These are phyloP conservation scores for Dinothrombium tinctorium DNA, from an alignment of 1,140 invertebrate genomes.

Conservation along the genomic window DNA sequence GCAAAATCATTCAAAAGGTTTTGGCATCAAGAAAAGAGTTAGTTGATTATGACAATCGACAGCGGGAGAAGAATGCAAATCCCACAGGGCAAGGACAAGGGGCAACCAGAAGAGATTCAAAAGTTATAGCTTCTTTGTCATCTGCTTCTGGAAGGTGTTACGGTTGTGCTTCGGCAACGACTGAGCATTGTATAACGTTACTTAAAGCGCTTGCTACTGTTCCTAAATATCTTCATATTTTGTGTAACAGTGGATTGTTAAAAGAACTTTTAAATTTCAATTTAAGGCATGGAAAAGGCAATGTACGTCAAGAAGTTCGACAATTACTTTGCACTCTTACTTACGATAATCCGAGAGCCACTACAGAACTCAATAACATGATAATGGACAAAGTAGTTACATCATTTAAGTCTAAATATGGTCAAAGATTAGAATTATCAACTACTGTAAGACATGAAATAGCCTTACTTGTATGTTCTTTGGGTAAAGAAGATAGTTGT, in stretches of 20 bases:
- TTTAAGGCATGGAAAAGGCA: conserved; percentile 28
- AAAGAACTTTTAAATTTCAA: conserved; percentile 75
- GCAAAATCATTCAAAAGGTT: conserved; percentile 76
- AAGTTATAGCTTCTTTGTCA: background rate
- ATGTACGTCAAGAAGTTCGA: conserved; percentile 60
- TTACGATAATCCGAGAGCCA: conserved; percentile 60
- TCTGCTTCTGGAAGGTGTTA: conserved; percentile 22
- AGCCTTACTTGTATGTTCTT: conserved; percentile 53
- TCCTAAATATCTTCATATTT: conserved; percentile 40
- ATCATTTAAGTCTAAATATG: conserved; percentile 28
- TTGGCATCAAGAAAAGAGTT: conserved; percentile 66
- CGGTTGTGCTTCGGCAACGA: conserved; percentile 34
- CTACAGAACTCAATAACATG: conserved; percentile 54
- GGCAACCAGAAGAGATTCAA: conserved; percentile 1
- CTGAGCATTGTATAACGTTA: conserved; percentile 77
- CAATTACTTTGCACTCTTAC: conserved; percentile 71
- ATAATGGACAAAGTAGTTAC: conserved; percentile 46
- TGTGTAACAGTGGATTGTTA: conserved; percentile 65
- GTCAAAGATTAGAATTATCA: conserved; percentile 36
- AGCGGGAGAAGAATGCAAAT: conserved; percentile 25
- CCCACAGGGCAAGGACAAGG: background rate
- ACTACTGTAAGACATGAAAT: conserved; percentile 62
- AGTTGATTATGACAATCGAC: conserved; percentile 69
- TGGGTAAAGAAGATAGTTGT: conserved; percentile 75
- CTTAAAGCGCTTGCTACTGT: conserved; percentile 72